These are phyloP conservation scores for Enchytraeus crypticus DNA, from an alignment of 2,888 invertebrate species.

Conservation along the genomic window DNA sequence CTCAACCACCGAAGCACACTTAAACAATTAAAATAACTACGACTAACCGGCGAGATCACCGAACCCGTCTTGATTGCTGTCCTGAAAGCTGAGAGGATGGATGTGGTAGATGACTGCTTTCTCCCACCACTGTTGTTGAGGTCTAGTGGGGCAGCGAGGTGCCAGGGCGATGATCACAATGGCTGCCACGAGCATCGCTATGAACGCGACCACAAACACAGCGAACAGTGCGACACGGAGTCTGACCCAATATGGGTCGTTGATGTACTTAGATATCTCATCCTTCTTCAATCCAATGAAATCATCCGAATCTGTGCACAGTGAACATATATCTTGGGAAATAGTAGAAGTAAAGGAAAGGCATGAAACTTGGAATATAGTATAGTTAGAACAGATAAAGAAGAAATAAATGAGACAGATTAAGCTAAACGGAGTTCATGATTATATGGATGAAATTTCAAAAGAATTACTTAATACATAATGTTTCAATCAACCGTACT, in stretches of 20 bases:
- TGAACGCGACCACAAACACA: conserved; percentile 86
- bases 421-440: no score
- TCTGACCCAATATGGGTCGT: conserved; percentile 93
- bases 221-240: conserved; percentile 82
- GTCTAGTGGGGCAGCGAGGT: conserved; percentile 58
- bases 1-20: no score
- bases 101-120: conserved; percentile 70
- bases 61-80: conserved; percentile 63
- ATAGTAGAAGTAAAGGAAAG: no score
- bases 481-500: no score
- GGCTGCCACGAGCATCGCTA: conserved; percentile 86
- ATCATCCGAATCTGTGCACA: no score
- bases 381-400: no score
- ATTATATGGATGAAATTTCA: no score
- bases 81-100: conserved; percentile 60
- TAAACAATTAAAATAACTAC: background rate
- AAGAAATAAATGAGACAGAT: no score
- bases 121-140: conserved; percentile 75
- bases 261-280: conserved; percentile 87
- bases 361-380: no score
- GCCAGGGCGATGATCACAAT: conserved; percentile 78
- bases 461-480: no score
- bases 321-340: no score
- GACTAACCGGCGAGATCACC: conserved; percentile 72
- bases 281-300: conserved; percentile 59